Base-by-base conservation (phyloP, 2,797 vertebrate genomes). In the Antennarius maculatus region DNA sequence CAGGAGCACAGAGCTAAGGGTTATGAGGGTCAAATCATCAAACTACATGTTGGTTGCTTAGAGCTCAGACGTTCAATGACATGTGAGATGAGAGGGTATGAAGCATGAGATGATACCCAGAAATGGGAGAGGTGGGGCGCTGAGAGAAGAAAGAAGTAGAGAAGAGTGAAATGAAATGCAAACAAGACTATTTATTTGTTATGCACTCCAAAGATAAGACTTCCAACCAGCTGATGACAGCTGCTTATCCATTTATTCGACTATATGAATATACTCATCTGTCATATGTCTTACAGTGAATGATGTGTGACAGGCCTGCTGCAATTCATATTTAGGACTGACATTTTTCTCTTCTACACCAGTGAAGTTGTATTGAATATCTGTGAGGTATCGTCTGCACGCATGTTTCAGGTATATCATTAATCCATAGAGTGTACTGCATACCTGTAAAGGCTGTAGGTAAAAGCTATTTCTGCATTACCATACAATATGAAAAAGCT, bases 61-160 rank as follows among this genome's bases (percentile, higher is more conserved):
- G 62, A 55, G 15, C 34, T 23, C 59, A 49, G 34, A 43, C n/a
- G 47, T 56, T 65, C 61, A 8, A 58, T 16, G 58, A 55, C 59
- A 43, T 37, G 55, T 45, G 66, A 71, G 46, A 76, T 50, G 34
- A 56, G 28, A 65, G 54, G 52, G 60, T 57, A 60, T 71, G 69
- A 84, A 37, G 0, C 2, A 49, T 49, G 31, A 61, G 68, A 50
- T 34, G 5, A 34, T 34, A 34, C 31, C 34, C 41, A 23, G 5
- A 50, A 65, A 52, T 39, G 46, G 29, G 28, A 66, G 59, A 53
- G 42, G 28, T 54, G n/a, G 47, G 52, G 58, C 0, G 2, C 43
- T 31, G 27, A 54, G 47, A 54, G 47, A 48, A 47, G 37, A 39
- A 12, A 18, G 46, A 13, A 53, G 34, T 50, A 51, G 29, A 55